Conservation (phyloP, 92 coral and sea anemone genomes). For the Heteractis magnifica region DNA sequence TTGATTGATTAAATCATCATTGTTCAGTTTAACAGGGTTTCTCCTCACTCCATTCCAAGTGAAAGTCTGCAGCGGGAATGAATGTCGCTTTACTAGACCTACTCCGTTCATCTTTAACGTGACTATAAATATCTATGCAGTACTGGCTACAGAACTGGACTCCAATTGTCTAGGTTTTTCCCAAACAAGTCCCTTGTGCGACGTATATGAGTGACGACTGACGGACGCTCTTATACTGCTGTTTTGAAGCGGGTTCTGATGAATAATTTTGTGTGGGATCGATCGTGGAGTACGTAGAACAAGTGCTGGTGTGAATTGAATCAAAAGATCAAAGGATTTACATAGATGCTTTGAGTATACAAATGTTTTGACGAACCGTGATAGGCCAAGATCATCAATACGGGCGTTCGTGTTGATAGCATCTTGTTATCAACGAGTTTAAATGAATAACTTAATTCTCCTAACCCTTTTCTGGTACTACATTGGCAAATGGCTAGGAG, state of each 20-base stretch:
- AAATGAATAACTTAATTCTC: slow-evolving; percentile 11
- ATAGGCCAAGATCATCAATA: slow-evolving; percentile 12
- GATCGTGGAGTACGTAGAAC: background rate
- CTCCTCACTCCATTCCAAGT: slow-evolving; percentile 62
- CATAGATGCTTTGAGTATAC: background rate
- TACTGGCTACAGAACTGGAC: background rate
- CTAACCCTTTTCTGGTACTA: background rate
- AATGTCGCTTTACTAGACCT: slow-evolving; percentile 60
- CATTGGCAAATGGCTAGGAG: background rate
- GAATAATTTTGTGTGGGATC: background rate
- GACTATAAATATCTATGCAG: background rate
- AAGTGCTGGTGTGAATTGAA: background rate
- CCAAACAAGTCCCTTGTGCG: background rate
- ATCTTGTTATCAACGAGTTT: background rate
- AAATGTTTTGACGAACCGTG: slow-evolving; percentile 10
- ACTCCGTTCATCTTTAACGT: slow-evolving; percentile 17
- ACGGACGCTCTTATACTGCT: background rate
- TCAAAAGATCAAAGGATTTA: slow-evolving; percentile 6
- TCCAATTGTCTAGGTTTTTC: background rate
- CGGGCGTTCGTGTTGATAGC: slow-evolving; percentile 18
- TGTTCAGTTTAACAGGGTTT: slow-evolving; percentile 11
- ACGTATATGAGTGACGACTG: background rate
- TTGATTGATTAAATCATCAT: slow-evolving; percentile 22
- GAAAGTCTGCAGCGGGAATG: slow-evolving; percentile 72
- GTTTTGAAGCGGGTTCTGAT: background rate